Percentiles rank a stretch among this genome's conserved stretches.
phyloP scores from a whole-genome alignment of 2,113 vertebrate species.

The Indri indri region DNA sequence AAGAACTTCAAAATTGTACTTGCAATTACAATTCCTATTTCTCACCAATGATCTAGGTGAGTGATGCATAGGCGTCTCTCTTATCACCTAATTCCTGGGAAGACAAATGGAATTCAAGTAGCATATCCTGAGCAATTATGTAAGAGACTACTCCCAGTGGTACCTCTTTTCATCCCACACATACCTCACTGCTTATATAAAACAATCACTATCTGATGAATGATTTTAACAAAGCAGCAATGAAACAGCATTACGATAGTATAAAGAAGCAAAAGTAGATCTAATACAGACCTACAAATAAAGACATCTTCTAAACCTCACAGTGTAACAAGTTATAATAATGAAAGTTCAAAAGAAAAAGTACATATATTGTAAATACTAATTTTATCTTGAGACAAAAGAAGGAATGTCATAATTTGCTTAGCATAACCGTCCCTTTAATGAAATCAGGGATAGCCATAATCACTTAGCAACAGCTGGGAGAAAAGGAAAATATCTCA shows the following conservation, averaged over 20 bases:
- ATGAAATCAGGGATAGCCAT: neutral
- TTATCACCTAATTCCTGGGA: neutral
- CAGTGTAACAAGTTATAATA: neutral
- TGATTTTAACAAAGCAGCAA: neutral
- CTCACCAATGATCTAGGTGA: neutral
- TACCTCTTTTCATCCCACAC: neutral
- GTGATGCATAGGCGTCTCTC: slow-evolving; percentile 4
- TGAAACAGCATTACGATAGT: neutral
- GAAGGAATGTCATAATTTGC: neutral
- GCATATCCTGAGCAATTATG: slow-evolving; percentile 3
- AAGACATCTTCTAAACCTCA: neutral
- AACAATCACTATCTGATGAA: neutral
- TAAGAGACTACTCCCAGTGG: neutral
- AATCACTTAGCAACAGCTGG: neutral
- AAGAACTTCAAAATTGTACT: slow-evolving; percentile 49
- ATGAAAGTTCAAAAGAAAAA: neutral
- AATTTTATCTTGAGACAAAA: neutral
- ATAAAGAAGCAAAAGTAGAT: neutral
- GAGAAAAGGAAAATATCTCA: neutral
- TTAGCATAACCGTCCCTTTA: neutral
- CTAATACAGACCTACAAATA: neutral
- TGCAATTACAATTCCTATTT: slow-evolving; percentile 40
- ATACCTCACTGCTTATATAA: neutral
- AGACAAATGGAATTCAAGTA: slow-evolving; percentile 57
- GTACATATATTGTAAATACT: neutral